Percentiles rank a stretch among this genome's conserved stretches.
Evolutionary conservation across 2,888 invertebrate species (phyloP).

Genomic region (Malthinus seriepunctatus): DNA sequence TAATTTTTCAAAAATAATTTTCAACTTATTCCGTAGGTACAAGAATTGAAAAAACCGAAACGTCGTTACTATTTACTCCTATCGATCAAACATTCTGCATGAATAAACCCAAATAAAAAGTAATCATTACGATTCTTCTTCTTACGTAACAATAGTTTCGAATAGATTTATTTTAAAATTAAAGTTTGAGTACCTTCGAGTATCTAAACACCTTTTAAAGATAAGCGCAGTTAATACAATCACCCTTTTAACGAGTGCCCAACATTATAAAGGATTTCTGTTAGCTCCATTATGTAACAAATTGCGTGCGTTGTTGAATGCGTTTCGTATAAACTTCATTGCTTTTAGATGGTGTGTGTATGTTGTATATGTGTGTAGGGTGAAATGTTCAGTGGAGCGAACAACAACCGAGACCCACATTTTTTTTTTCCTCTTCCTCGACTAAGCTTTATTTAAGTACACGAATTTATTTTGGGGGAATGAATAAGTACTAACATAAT

Average conservation of each 20-base stretch:
- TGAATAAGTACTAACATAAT: neutral
- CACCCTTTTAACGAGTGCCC: conserved; percentile 47
- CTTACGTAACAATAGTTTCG: conserved; percentile 32
- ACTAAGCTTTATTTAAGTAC: conserved; percentile 27
- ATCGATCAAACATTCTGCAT: conserved; percentile 37
- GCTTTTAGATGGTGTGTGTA: conserved; percentile 32
- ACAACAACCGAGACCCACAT: conserved; percentile 43
- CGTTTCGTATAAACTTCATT: conserved; percentile 41
- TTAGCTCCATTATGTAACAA: conserved; percentile 52
- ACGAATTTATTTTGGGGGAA: conserved; percentile 13
- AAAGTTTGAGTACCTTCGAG: conserved; percentile 43
- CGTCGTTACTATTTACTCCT: conserved; percentile 23
- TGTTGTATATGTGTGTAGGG: conserved; percentile 27
- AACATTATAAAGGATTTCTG: conserved; percentile 47
- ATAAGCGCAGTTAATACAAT: conserved; percentile 46
- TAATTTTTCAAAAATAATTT: neutral
- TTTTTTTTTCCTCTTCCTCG: conserved; percentile 11
- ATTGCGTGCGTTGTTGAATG: conserved; percentile 50
- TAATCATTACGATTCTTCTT: conserved; percentile 40
- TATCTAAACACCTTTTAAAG: conserved; percentile 48
- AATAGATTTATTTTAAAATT: conserved; percentile 39
- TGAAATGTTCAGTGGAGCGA: conserved; percentile 41
- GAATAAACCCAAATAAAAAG: conserved; percentile 35
- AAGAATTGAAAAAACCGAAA: neutral
- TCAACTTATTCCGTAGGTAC: neutral